Evolutionary conservation across 2,888 invertebrate genomes (phyloP).

Genomic region (Stegana nigrithorax): DNA sequence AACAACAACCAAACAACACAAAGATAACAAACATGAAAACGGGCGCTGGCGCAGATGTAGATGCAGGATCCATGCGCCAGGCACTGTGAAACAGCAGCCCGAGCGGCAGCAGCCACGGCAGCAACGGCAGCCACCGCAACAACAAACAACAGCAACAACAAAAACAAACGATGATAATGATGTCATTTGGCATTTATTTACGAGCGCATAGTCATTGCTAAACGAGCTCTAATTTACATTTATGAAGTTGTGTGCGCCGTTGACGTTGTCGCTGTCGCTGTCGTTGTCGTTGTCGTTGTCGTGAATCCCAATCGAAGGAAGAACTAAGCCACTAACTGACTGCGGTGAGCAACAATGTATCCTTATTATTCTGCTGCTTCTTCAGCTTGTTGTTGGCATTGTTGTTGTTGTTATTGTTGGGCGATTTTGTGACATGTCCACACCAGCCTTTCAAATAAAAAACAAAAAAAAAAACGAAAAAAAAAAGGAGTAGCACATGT

Average conservation of each 20-base stretch:
- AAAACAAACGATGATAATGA: constrained; percentile 58
- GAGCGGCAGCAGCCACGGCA: constrained; percentile 51
- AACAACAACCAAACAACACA: no score
- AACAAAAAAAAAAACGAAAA: background rate
- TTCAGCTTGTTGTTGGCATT: constrained; percentile 22
- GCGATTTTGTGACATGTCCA: constrained; percentile 45
- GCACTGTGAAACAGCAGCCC: no score
- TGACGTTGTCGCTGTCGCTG: no score
- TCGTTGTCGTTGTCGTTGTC: no score
- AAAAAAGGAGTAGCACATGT: constrained; percentile 25
- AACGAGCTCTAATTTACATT: constrained; percentile 67
- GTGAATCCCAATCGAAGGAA: no score
- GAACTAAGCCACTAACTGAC: no score
- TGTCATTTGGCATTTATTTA: constrained; percentile 67
- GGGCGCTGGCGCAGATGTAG: no score
- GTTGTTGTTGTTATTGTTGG: constrained; percentile 19
- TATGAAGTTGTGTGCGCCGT: constrained; percentile 66
- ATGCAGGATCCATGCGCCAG: no score
- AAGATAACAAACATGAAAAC: no score
- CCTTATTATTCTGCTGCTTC: background rate
- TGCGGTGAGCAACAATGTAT: no score
- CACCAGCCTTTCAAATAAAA: background rate
- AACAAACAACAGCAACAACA: constrained; percentile 39
- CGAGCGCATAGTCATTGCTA: constrained; percentile 64
- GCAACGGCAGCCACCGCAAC: constrained; percentile 42